phyloP scores from a whole-genome alignment of 2,888 invertebrate species.

The Rhagium mordax region DNA sequence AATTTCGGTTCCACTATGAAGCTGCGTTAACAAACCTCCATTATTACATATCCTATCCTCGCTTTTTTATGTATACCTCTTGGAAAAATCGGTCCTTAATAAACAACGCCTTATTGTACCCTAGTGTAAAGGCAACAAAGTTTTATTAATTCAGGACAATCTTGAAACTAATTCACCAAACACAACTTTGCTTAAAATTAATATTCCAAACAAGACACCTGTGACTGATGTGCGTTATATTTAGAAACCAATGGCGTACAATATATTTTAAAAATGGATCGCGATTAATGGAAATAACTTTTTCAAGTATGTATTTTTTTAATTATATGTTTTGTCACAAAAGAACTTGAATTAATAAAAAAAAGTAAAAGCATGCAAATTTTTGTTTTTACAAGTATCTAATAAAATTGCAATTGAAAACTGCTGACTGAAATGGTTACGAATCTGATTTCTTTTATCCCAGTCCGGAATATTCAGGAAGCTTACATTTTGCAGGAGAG shows the following conservation, averaged over 20 bases:
- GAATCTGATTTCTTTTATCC: too few species aligned
- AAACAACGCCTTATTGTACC: conserved; percentile 34
- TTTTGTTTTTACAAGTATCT: too few species aligned
- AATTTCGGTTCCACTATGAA: not conserved
- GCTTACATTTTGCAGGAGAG: too few species aligned
- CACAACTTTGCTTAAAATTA: conserved; percentile 42
- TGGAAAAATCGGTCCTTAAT: conserved; percentile 20
- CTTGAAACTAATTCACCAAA: conserved; percentile 42
- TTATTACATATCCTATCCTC: not conserved
- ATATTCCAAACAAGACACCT: conserved; percentile 42
- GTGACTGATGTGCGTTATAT: conserved; percentile 42
- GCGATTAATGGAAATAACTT: too few species aligned
- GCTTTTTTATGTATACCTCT: not conserved
- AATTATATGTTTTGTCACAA: too few species aligned
- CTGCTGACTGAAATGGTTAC: too few species aligned
- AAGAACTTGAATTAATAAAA: too few species aligned
- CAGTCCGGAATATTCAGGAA: too few species aligned
- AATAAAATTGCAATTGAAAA: too few species aligned
- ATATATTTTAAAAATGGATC: not conserved
- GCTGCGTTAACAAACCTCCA: not conserved
- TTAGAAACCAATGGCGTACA: conserved; percentile 32
- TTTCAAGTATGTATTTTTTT: too few species aligned
- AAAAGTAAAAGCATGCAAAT: too few species aligned
- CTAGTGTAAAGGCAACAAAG: conserved; percentile 34
- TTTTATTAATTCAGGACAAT: conserved; percentile 41